Base-by-base conservation (phyloP, 37 sponge, comb jelly and placozoan species). In the Crambe crambe region DNA sequence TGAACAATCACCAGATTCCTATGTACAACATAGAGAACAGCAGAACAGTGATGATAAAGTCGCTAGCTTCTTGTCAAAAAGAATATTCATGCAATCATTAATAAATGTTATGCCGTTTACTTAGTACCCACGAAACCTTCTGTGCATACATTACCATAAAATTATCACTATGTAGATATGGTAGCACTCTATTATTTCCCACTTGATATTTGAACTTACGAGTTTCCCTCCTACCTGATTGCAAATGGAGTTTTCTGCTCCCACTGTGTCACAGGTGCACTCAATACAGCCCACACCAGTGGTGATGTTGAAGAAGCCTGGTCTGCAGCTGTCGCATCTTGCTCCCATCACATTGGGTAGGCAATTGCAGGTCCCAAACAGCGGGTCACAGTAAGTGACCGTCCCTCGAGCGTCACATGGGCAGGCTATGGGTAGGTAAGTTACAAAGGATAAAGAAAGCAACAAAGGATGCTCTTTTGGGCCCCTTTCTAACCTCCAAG, bases 1-100 rank as follows among this genome's bases (percentile, higher is more conserved):
- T 15, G 56, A 22, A 85, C 95, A 95, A n/a, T 54, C 30, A 15
- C 95, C 95, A 27, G 89, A 85, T 34, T 44, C 60, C 92, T 90
- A 60, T 1, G 70, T 1, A 32, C 56, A 54, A 27, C 42, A n/a
- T 1, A 78, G 17, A 32, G 70, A 54, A 27, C 42, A n/a, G 30
- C 0, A 10, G 0, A 44, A 15, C 12, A 47, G 12, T 47, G 12
- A 64, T 26, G 15, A 26, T 8, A 31, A 38, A 39, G 34, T n/a
- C 27, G 57, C 51, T 3, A 42, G 27, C 1, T 29, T 0, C 21
- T 39, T 6, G 42, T 42, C 6, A 47, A 15, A 15, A 6, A 15
- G 51, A 47, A 47, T 47, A 47, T 15, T 47, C 12, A 47, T 47
- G 12, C n/a, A n/a, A n/a, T n/a, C n/a, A n/a, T n/a, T n/a, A n/a